Conservation (phyloP, 2,888 invertebrate species). For the Aricia artaxerxes region DNA sequence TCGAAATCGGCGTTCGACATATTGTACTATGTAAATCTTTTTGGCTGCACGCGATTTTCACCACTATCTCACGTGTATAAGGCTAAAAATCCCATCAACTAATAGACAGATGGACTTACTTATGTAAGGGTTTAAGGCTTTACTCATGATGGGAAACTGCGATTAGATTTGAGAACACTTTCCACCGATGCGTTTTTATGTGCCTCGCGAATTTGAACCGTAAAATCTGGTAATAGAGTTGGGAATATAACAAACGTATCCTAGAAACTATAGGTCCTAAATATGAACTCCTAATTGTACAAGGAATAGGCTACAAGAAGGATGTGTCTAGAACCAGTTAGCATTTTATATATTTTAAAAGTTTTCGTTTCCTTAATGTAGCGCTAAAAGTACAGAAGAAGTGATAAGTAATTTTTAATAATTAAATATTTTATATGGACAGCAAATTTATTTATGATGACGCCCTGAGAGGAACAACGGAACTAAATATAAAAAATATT, state of each 20-base stretch:
- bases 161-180: conserved; percentile 33
- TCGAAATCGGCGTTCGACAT: conserved; percentile 69
- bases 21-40: conserved; percentile 57
- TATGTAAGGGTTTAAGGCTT: conserved; percentile 47
- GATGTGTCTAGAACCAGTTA: neutral
- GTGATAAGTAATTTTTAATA: neutral
- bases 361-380: neutral
- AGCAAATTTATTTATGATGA: no score
- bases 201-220: neutral
- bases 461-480: no score
- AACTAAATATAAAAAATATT: no score
- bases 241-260: neutral
- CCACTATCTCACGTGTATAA: conserved; percentile 37
- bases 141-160: conserved; percentile 36
- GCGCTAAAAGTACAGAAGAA: neutral
- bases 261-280: neutral
- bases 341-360: neutral
- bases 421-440: no score
- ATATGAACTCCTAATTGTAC: no score
- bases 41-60: conserved; percentile 36
- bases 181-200: neutral
- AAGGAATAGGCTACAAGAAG: neutral
- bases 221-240: neutral
- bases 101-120: conserved; percentile 54
- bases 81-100: conserved; percentile 41